Percentiles rank a stretch among this genome's conserved stretches.
Evolutionary conservation across 2,113 vertebrate genomes (phyloP).

Genomic region (Zosterops lateralis): DNA sequence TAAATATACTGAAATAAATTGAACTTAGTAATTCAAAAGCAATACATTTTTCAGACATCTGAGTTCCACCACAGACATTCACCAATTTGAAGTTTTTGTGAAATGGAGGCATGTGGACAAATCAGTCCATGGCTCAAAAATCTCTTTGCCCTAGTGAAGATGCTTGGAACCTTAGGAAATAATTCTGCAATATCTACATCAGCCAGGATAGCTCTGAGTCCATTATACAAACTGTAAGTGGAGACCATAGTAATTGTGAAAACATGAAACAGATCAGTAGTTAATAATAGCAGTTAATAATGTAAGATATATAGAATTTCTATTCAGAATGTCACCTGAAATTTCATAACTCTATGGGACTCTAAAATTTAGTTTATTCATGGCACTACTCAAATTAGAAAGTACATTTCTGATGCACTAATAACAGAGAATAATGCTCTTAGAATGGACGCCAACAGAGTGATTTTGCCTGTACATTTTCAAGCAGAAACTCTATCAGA

Average conservation of each 20-base stretch:
- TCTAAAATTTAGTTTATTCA: background rate
- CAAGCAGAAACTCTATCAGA: background rate
- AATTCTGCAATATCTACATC: background rate
- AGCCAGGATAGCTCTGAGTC: background rate
- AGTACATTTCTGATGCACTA: background rate
- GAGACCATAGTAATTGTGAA: background rate
- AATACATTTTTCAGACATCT: background rate
- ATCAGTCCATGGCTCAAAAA: background rate
- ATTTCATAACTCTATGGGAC: background rate
- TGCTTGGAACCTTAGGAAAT: background rate
- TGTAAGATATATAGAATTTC: background rate
- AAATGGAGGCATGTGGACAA: background rate
- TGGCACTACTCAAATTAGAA: background rate
- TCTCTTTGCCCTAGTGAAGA: background rate
- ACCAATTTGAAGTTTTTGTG: background rate
- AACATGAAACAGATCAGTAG: background rate
- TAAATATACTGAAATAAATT: background rate
- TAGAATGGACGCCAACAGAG: background rate
- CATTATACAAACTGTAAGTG: background rate
- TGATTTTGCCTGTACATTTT: background rate
- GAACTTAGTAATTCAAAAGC: background rate
- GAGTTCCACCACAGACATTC: background rate
- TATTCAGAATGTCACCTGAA: background rate
- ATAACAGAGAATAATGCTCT: background rate
- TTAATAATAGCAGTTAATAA: background rate